Conservation (phyloP, 2,888 invertebrate genomes). For the Tyria jacobaeae region DNA sequence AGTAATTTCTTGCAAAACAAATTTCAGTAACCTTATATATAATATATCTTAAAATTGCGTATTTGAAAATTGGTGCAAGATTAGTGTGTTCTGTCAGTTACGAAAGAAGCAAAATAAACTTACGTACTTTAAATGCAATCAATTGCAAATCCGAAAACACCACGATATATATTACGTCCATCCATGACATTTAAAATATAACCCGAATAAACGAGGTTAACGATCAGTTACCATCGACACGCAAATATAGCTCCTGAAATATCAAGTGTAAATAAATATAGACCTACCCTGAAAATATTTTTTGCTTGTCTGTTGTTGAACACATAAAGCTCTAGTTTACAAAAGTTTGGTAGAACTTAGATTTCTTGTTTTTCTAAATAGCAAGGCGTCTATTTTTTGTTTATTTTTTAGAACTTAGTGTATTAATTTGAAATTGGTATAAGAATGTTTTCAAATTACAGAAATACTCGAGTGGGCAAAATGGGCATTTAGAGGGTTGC, state of each 20-base stretch:
- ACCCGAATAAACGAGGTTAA: conserved; percentile 23
- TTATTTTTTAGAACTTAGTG: neutral
- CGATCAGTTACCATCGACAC: conserved; percentile 24
- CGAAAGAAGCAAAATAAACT: too few relatives aligned
- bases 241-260: conserved; percentile 15
- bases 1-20: too few relatives aligned
- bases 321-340: conserved; percentile 22
- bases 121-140: conserved; percentile 51
- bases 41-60: neutral
- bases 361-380: conserved; percentile 16
- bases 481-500: neutral
- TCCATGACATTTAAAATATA: conserved; percentile 30
- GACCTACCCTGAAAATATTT: neutral
- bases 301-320: conserved; percentile 19
- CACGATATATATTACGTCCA: conserved; percentile 20
- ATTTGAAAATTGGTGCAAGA: conserved; percentile 32
- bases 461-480: neutral
- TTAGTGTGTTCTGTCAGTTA: conserved; percentile 48
- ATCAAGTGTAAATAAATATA: conserved; percentile 1
- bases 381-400: neutral
- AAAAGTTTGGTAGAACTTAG: conserved; percentile 21
- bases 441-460: neutral
- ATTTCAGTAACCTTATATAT: too few relatives aligned
- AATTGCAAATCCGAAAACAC: conserved; percentile 36
- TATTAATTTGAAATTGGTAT: neutral